These are phyloP conservation scores for Dendrophyllia cribrosa DNA, from an alignment of 64 coral and sea anemone species.

Conservation along the genomic window DNA sequence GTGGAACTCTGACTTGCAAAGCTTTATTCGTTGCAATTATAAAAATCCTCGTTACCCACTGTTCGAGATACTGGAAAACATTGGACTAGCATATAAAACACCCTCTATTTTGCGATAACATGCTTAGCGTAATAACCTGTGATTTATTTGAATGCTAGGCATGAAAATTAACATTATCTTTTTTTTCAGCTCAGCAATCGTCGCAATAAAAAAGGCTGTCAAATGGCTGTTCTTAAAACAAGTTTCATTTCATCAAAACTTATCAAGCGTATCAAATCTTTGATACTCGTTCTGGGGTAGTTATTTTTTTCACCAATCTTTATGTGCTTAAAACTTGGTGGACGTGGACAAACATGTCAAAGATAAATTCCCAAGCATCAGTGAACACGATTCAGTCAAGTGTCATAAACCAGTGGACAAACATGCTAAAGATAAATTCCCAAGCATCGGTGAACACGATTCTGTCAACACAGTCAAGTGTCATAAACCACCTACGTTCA, in stretches of 20 bases:
- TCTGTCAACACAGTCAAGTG: background rate
- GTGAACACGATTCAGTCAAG: background rate
- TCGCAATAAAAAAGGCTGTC: background rate
- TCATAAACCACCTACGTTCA: background rate
- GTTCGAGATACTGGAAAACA: too few relatives aligned
- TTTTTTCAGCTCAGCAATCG: background rate
- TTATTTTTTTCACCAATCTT: background rate
- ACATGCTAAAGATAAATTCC: background rate
- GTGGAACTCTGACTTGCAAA: too few relatives aligned
- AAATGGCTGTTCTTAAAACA: background rate
- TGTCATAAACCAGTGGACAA: background rate
- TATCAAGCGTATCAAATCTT: background rate
- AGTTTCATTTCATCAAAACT: background rate
- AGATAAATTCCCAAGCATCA: background rate
- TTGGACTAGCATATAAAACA: too few relatives aligned
- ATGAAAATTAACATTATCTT: background rate
- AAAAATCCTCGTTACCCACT: too few relatives aligned
- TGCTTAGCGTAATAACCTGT: too few relatives aligned
- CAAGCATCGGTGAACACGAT: background rate
- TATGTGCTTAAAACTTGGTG: background rate
- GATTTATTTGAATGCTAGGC: too few relatives aligned
- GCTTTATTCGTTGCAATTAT: too few relatives aligned
- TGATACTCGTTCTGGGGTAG: background rate
- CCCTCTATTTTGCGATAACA: too few relatives aligned
- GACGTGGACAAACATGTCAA: background rate